phyloP scores from a whole-genome alignment of 2,113 vertebrate species.

The Leptobrachium ailaonicum region DNA sequence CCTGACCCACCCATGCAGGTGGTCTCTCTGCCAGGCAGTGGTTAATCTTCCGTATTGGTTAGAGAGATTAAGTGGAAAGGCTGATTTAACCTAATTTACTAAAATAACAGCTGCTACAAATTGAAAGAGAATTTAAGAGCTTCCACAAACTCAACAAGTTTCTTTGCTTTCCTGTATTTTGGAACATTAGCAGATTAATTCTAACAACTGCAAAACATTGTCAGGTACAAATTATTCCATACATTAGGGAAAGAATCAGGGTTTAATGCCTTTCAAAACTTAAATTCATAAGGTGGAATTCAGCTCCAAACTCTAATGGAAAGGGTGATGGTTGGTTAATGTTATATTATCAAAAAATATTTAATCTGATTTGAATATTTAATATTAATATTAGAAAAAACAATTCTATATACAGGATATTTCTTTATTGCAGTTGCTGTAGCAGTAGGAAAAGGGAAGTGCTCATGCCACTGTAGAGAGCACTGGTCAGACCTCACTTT shows the following conservation, averaged over 20 bases:
- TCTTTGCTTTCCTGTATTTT: background rate
- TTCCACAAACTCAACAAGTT: constrained; percentile 39
- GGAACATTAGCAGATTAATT: constrained; percentile 20
- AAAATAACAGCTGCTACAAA: constrained; percentile 67
- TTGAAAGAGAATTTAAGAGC: constrained; percentile 51
- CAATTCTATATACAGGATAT: no score
- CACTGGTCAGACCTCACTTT: no score
- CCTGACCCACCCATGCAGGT: constrained; percentile 94
- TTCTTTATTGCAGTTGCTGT: no score
- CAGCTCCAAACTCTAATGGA: no score
- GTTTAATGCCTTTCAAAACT: background rate
- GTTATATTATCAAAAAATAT: no score
- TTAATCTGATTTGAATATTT: no score
- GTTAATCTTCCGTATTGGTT: constrained; percentile 64
- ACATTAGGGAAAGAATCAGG: background rate
- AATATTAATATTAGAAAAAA: no score
- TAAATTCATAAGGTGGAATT: no score
- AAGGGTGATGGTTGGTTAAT: no score
- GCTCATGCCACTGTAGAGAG: no score
- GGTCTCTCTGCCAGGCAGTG: constrained; percentile 80
- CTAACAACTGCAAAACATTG: constrained; percentile 11
- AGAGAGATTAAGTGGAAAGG: constrained; percentile 61
- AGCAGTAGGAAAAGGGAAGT: no score
- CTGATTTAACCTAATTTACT: constrained; percentile 63
- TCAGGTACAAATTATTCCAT: constrained; percentile 4